Evolutionary conservation across 2,113 vertebrate species (phyloP), one percentile per base, ranked within the genome.

Genomic region (Forbesichthys papilliferus): DNA sequence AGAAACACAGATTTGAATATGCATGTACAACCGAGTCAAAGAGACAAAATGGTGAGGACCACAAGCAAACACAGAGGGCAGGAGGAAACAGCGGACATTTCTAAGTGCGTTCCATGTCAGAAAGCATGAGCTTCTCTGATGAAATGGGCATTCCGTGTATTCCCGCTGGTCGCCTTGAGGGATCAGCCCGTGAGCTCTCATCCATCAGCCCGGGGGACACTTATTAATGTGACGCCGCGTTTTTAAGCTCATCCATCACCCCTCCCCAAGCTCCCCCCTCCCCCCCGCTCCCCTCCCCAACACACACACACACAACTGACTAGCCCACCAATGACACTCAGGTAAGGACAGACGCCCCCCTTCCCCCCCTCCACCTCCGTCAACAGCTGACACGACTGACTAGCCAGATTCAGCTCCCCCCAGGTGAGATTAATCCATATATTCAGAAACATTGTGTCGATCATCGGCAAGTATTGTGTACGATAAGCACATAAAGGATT

Each of bases 121-220:
- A 72, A 84, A 69, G 81, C 75, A 87, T 84, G 75, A 88, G 73
- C 73, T 64, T 79, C 84, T 86, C 84, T 84, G 48, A 57, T 80
- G 86, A 87, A 88, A 88, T 84, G 88, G 85, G 27, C 66, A 79
- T 87, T 87, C 63, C 69, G 9, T 90, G 84, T 86, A 84, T 57
- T 83, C 78, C 69, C 78, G 61, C 78, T 53, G 74, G 80, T 68
- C n/a, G 48, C 65, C 55, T 61, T 54, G 77, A 66, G 68, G 71
- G 79, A 88, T 84, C 80, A 71, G 72, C 78, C 68, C 79, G 53
- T 0, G 42, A 52, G 48, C 71, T 69, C 64, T 60, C 79, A 81
- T 89, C 82, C 87, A 69, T 87, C 82, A 83, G 74, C 53, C 53
- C 66, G 9, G 0, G 51, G 71, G 58, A 71, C 72, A 74, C 71